These are phyloP conservation scores for Hydrophis major DNA, from an alignment of 2,797 vertebrate genomes.

Conservation along the genomic window DNA sequence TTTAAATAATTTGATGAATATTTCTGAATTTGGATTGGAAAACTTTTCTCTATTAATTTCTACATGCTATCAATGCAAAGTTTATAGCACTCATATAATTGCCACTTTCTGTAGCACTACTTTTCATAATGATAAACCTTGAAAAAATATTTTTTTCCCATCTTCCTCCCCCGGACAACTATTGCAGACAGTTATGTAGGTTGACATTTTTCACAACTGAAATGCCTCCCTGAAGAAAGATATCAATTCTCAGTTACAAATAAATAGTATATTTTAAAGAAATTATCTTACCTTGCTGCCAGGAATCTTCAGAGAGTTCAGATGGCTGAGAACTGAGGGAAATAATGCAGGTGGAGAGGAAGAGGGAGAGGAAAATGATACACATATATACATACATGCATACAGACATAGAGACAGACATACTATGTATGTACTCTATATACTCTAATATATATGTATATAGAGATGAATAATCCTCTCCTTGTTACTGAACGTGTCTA, in stretches of 20 bases:
- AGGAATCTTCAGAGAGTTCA: constrained; percentile 1
- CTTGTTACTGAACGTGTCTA: background rate
- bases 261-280: background rate
- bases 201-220: background rate
- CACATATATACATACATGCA: background rate
- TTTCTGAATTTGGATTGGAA: background rate
- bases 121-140: background rate
- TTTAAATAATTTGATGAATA: background rate
- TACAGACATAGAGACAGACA: background rate
- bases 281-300: constrained; percentile 8
- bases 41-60: background rate
- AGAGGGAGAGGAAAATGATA: background rate
- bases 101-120: background rate
- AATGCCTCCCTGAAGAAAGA: background rate
- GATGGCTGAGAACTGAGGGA: constrained; percentile 17
- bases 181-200: background rate
- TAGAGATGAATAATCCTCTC: background rate
- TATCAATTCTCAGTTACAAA: background rate
- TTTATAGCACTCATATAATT: background rate
- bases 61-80: background rate
- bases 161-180: background rate
- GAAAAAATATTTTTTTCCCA: background rate
- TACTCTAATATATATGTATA: background rate
- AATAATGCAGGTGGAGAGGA: background rate
- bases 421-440: background rate